Conservation (phyloP, 1,140 invertebrate species). For the Chlorops oryzae region DNA sequence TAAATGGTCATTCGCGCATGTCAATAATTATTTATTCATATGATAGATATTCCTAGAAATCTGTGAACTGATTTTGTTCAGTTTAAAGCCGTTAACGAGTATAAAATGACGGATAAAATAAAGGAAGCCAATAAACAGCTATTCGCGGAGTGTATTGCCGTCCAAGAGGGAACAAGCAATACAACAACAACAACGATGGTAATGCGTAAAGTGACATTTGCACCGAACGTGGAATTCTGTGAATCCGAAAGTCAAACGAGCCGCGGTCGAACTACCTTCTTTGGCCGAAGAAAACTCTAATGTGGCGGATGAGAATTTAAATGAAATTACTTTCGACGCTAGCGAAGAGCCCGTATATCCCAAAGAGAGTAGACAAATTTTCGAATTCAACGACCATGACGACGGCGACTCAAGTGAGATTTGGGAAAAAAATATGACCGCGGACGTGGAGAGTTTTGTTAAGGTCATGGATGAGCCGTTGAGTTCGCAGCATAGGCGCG, state of each 20-base stretch:
- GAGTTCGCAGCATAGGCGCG: conserved; percentile 17
- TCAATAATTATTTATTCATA: too few species aligned
- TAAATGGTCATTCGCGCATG: too few species aligned
- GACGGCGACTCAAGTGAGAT: background rate
- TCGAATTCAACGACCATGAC: background rate
- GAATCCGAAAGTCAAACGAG: conserved; percentile 31
- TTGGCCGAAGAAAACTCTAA: conserved; percentile 33
- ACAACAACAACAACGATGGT: conserved; percentile 6
- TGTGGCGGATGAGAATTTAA: conserved; percentile 29
- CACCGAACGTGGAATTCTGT: conserved; percentile 38
- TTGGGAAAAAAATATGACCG: too few species aligned
- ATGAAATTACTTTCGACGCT: too few species aligned
- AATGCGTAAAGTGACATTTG: conserved; percentile 38
- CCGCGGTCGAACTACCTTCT: conserved; percentile 13
- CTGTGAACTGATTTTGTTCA: too few species aligned
- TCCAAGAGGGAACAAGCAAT: conserved; percentile 11
- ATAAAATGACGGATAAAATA: conserved; percentile 47
- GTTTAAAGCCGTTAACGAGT: conserved; percentile 45
- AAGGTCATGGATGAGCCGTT: too few species aligned
- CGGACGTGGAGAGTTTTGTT: background rate
- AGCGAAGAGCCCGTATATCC: too few species aligned
- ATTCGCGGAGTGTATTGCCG: conserved; percentile 21
- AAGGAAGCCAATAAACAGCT: conserved; percentile 45
- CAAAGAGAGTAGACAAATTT: background rate
- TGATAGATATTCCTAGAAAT: too few species aligned